Evolutionary conservation across 2,113 vertebrate species (phyloP), one percentile per base, ranked within the genome.

Genomic region (Callithrix jacchus): DNA sequence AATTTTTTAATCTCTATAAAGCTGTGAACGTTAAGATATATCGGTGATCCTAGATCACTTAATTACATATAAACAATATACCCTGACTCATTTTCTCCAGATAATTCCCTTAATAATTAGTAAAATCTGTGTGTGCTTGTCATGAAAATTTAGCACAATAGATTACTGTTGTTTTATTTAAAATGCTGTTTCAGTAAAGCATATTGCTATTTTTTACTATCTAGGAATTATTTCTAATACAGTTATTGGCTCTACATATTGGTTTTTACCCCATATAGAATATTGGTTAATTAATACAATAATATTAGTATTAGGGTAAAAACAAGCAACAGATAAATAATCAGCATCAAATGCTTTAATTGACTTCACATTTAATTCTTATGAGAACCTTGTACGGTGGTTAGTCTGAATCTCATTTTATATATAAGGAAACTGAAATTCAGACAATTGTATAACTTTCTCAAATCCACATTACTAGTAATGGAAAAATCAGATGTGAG

Each of bases 61-160:
- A 54, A 71, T 93, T 66, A 42, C 13, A 18, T 64, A 32, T 8
- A 81, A 93, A 70, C 23, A 61, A 90, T 30, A 58, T 61, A 40
- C 8, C 23, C 35, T 85, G 45, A 52, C 88, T 82, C 16, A 64
- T 66, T 81, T 68, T 93, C 32, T 90, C 49, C 16, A 88, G 42
- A 71, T 7, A 12, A 85, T 87, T 91, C 35, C 66, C 64, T 91
- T 93, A 54, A 88, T 70, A 91, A 88, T 84, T 92, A 92, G 11
- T 18, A 74, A 77, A 91, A 73, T 66, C 21, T 40, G 1, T 76
- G 54, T 64, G 3, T 61, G 70, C 32, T 71, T 90, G 8, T 47
- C 11, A 89, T 76, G 10, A 45, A 89, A 87, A 32, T 89, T 76
- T 32, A 91, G 40, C 23, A 68, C 42, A 40, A 40, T 40, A 76